Base-by-base conservation (phyloP, 2,888 invertebrate genomes). In the Philopedon plagiatum region DNA sequence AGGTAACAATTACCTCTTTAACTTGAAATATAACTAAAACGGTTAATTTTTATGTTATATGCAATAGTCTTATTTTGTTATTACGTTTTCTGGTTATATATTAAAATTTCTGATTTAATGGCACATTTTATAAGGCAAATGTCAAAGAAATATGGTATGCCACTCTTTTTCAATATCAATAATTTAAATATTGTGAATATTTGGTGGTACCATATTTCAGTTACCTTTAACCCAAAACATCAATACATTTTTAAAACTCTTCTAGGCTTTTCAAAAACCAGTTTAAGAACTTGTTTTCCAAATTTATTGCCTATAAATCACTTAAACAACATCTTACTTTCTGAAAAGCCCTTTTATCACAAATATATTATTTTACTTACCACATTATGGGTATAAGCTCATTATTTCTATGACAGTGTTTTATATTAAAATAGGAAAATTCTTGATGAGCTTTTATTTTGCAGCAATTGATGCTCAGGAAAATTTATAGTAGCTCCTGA, bases 131-230 rank as follows among this genome's bases (percentile, higher is more conserved):
- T 2, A 7, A 13, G 23, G 41, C 8, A 39, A 60, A 19, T 41
- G 34, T 41, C n/a, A 18, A 21, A 21, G 41, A 60, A 57, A 57
- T n/a, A 57, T 57, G 19, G 34, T 57, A 18, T 1, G 37, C 57
- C 57, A 32, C 37, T 54, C 23, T 39, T 39, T 39, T 39, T 39
- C 3, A 39, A 1, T 13, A 39, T 9, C 18, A 46, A 46, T 46
- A 21, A 8, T 41, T 41, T 41, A 41, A 41, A 41, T 41, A 41
- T 9, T 46, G 21, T 41, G 7, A 56, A 32, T n/a, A 5, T 34
- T 57, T 60, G 15, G n/a, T 18, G n/a, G 19, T 39, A 58, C 39
- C 58, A 58, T 58, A 37, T 58, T 26, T 39, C 23, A 39, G 23
- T 39, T 58, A 39, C 49, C 18, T 49, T 39, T 39, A 39, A 11